phyloP scores from a whole-genome alignment of 2,888 invertebrate species.

The Rhingia rostrata region DNA sequence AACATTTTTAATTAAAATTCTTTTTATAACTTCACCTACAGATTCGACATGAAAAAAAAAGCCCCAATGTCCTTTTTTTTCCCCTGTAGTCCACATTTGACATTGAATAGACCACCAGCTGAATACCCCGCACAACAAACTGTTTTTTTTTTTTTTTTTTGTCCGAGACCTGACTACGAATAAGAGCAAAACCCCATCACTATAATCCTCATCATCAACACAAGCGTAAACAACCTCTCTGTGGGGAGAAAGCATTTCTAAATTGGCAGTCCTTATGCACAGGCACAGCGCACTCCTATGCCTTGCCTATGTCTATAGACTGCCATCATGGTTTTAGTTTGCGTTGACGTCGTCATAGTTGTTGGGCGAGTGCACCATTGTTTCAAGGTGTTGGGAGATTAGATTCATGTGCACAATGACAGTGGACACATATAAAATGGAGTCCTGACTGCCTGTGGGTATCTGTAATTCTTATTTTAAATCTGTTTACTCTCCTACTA shows the following conservation, averaged over 20 bases:
- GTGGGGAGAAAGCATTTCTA: constrained; percentile 57
- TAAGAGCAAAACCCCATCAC: constrained; percentile 38
- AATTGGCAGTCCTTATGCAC: constrained; percentile 68
- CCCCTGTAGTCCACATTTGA: constrained; percentile 35
- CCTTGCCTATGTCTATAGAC: constrained; percentile 28
- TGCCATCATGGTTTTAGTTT: constrained; percentile 5
- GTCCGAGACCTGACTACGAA: constrained; percentile 12
- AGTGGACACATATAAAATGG: constrained; percentile 42
- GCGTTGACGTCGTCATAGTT: constrained; percentile 21
- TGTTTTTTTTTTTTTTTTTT: background rate
- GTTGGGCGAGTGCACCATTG: constrained; percentile 41
- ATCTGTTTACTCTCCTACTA: constrained; percentile 55
- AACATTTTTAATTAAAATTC: constrained; percentile 44
- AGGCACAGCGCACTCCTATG: constrained; percentile 43
- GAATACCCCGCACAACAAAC: constrained; percentile 14
- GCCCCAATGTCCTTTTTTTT: background rate
- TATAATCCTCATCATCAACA: constrained; percentile 22
- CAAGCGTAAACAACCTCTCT: constrained; percentile 28
- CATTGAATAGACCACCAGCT: constrained; percentile 55
- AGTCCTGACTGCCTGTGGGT: constrained; percentile 25
- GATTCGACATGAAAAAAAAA: background rate
- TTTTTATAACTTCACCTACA: constrained; percentile 10
- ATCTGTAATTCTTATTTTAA: constrained; percentile 67
- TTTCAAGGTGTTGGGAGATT: constrained; percentile 58
- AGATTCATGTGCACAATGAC: constrained; percentile 50